Conservation (phyloP, 2,888 invertebrate species). For the Andrena trimmerana region DNA sequence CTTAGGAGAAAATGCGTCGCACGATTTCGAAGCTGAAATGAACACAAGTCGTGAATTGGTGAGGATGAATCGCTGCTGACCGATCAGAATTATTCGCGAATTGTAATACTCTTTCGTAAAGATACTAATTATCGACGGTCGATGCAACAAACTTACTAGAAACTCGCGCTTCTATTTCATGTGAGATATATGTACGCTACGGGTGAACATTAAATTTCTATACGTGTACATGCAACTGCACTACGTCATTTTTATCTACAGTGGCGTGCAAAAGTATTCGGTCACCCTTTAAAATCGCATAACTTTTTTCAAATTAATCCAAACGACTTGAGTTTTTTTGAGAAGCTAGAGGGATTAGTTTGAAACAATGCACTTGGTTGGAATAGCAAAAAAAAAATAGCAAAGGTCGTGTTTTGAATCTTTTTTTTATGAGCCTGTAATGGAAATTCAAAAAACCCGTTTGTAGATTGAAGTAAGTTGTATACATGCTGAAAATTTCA, state of each 20-base stretch:
- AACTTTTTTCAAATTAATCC: too few relatives aligned
- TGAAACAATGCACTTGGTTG: too few relatives aligned
- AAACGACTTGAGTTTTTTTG: too few relatives aligned
- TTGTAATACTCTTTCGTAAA: slow-evolving; percentile 12
- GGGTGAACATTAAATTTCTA: slow-evolving; percentile 41
- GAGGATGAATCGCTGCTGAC: neutral
- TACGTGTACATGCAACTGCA: neutral
- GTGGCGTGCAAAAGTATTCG: too few relatives aligned
- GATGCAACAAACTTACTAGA: slow-evolving; percentile 27
- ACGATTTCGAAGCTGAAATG: slow-evolving; percentile 17
- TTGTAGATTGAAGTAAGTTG: too few relatives aligned
- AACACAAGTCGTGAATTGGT: slow-evolving; percentile 13
- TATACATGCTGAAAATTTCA: too few relatives aligned
- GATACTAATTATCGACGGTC: slow-evolving; percentile 10
- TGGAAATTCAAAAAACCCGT: too few relatives aligned
- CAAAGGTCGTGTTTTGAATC: too few relatives aligned
- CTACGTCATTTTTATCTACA: neutral
- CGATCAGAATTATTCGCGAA: neutral
- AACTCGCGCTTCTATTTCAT: slow-evolving; percentile 9
- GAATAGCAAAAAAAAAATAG: too few relatives aligned
- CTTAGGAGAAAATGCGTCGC: slow-evolving; percentile 37
- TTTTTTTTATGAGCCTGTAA: too few relatives aligned
- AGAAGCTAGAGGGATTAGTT: too few relatives aligned
- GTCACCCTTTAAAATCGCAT: too few relatives aligned
- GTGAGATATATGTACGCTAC: slow-evolving; percentile 34